Evolutionary conservation across 2,888 invertebrate species (phyloP), one percentile per base, ranked within the genome.

Genomic region (Sesia apiformis): DNA sequence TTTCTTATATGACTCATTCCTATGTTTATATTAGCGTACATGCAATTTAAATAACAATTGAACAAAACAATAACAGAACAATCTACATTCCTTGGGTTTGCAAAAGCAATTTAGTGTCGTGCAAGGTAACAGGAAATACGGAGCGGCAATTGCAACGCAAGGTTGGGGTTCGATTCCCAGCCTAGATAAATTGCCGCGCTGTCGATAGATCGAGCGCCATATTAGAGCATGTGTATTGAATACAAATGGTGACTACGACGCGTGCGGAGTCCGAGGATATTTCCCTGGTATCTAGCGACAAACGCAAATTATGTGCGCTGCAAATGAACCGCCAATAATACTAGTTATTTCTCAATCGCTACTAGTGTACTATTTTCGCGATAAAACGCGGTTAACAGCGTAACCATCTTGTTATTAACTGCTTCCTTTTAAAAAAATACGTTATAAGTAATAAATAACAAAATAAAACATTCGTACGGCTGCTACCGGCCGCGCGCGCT

Each of bases 31-130:
- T 23, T 23, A 23, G 23, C 23, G 23, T 23, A 43, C 7, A 43
- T n/a, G 6, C 43, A 43, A 46, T 46, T 8, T 8, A 46, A 46
- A 46, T 46, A 8, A 46, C 46, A 50, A 50, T 3, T 5, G 55
- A 66, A 67, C 67, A 66, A 71, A 76, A 78, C 83, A 81, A 78
- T 81, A 79, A 84, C 78, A 72, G 78, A 77, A 82, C 80, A 81
- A 81, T 84, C 76, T 80, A 69, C 79, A 84, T 85, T 84, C 81
- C 74, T 65, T 67, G 68, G 76, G 76, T 78, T 81, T 78, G 76
- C 76, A 79, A 78, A 80, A 80, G 82, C 79, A 84, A 86, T 85
- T 84, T 82, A 72, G 80, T 78, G 74, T 80, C 77, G 76, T 76
- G 79, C 71, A 46, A 46, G 46, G 46, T 8, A 74, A 76, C 72